These are phyloP conservation scores for Papilio machaon DNA, from an alignment of 1,140 invertebrate species.

Conservation along the genomic window DNA sequence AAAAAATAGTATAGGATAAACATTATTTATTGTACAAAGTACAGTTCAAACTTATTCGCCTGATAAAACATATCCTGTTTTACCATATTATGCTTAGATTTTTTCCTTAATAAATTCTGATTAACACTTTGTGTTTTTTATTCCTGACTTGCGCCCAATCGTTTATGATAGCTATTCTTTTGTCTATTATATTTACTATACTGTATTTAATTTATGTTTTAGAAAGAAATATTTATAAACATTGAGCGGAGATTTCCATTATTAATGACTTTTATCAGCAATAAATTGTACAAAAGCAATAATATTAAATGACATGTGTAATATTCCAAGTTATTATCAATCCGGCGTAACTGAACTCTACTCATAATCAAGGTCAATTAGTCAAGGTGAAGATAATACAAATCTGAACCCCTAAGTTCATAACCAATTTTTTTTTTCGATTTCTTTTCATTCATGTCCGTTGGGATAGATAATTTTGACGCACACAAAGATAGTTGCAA, in stretches of 20 bases:
- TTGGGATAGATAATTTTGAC: background rate
- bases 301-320: background rate
- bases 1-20: constrained; percentile 35
- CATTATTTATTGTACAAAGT: constrained; percentile 74
- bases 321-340: background rate
- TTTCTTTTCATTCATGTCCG: too few relatives aligned
- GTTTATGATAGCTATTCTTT: constrained; percentile 13
- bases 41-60: constrained; percentile 44
- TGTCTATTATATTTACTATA: background rate
- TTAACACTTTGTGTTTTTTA: background rate
- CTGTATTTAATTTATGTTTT: background rate
- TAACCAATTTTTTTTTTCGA: too few relatives aligned
- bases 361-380: too few relatives aligned
- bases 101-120: constrained; percentile 48
- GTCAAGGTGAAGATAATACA: too few relatives aligned
- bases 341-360: background rate
- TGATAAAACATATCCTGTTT: constrained; percentile 36
- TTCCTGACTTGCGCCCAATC: too few relatives aligned
- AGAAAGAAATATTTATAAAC: background rate
- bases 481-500: background rate
- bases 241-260: background rate
- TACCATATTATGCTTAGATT: background rate
- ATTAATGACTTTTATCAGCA: background rate
- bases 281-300: background rate
- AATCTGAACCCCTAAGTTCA: too few relatives aligned